A percentile compares a stretch with the other conserved stretches of the same genome.
Conservation (phyloP, 2,888 invertebrate species). For the Ennomos erosarius region DNA sequence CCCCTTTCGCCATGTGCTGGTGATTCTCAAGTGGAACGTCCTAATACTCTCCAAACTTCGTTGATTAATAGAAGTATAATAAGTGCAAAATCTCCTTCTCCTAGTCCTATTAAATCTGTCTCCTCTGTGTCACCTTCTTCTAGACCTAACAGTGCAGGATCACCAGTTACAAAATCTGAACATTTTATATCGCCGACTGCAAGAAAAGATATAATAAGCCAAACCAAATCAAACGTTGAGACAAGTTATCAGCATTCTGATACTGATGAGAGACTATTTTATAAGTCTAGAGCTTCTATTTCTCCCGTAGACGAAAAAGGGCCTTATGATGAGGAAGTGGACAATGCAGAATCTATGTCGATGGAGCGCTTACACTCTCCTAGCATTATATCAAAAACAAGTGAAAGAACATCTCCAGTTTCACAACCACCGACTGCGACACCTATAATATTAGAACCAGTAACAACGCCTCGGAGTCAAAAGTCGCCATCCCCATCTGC, state of each 20-base stretch:
- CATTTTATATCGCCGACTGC: slow-evolving; percentile 53
- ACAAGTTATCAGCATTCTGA: slow-evolving; percentile 44
- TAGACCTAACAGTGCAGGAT: slow-evolving; percentile 58
- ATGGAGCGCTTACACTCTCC: slow-evolving; percentile 52
- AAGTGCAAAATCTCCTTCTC: slow-evolving; percentile 72
- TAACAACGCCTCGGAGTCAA: slow-evolving; percentile 55
- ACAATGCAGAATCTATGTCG: slow-evolving; percentile 42
- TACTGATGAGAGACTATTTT: slow-evolving; percentile 53
- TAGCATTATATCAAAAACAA: slow-evolving; percentile 49
- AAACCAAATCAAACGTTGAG: slow-evolving; percentile 55
- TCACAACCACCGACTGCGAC: slow-evolving; percentile 48
- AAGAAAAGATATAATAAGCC: slow-evolving; percentile 59
- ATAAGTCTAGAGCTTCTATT: slow-evolving; percentile 55
- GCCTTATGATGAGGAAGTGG: slow-evolving; percentile 45
- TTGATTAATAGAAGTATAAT: slow-evolving; percentile 69
- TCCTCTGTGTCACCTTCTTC: slow-evolving; percentile 62
- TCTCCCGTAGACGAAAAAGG: slow-evolving; percentile 59
- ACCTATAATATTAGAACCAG: slow-evolving; percentile 50
- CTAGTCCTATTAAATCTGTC: slow-evolving; percentile 75
- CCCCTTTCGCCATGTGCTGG: slow-evolving; percentile 86
- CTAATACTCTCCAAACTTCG: slow-evolving; percentile 71
- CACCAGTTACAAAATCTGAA: slow-evolving; percentile 63
- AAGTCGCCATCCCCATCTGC: slow-evolving; percentile 69
- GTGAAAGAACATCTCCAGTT: slow-evolving; percentile 59
- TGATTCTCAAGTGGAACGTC: slow-evolving; percentile 79